Base-by-base conservation (phyloP, 2,888 invertebrate species). In the Arge pagana region DNA sequence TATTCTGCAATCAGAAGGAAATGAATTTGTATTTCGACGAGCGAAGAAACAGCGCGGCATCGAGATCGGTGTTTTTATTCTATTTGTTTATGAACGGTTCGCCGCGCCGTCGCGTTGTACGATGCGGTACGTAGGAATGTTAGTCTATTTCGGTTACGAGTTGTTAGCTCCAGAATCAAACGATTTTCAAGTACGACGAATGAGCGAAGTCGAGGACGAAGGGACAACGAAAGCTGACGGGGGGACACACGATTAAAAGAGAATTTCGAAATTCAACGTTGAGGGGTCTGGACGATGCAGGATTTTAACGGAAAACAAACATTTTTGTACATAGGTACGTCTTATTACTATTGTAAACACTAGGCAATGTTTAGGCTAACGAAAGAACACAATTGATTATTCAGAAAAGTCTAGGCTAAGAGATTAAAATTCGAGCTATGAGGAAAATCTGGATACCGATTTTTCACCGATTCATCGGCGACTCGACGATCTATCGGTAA, bases 91-190 rank as follows among this genome's bases (percentile, higher is more conserved):
- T n/a, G n/a, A n/a, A n/a, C n/a, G n/a, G n/a, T n/a, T n/a, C n/a
- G n/a, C n/a, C n/a, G n/a, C n/a, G n/a, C n/a, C n/a, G n/a, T n/a
- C n/a, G n/a, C n/a, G n/a, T n/a, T n/a, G n/a, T n/a, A n/a, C n/a
- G n/a, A n/a, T n/a, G n/a, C n/a, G n/a, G n/a, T n/a, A n/a, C n/a
- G n/a, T n/a, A n/a, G n/a, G n/a, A n/a, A n/a, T n/a, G n/a, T 61
- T 67, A 68, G 70, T 71, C 68, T 70, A 67, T 70, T 73, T 72
- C 70, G 70, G 71, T 72, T 72, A 70, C 70, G 71, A 71, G 41
- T 28, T n/a, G 65, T 68, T 63, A 72, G 72, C 72, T 71, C 70
- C 71, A 70, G 45, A 45, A 35, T 45, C 35, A n/a, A 45, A 66
- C 63, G 62, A 66, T 65, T 67, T 64, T 45, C 35, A 35, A 35